Evolutionary conservation across 2,113 vertebrate genomes (phyloP), one percentile per base, ranked within the genome.

Genomic region (Corydoras sp.): DNA sequence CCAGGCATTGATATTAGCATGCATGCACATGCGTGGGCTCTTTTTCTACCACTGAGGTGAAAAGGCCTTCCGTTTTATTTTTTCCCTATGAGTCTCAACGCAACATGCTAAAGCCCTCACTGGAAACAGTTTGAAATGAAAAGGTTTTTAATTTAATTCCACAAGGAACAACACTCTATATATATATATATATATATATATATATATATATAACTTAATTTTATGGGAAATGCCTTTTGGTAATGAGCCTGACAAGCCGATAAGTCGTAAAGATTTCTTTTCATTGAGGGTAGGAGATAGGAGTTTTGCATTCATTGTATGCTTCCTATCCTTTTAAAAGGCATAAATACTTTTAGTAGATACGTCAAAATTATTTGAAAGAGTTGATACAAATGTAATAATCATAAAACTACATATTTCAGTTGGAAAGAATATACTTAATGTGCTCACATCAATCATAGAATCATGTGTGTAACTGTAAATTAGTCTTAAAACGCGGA

Each of bases 1-100:
- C 77, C 77, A 75, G 64, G 64, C 60, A 65, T 35, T 74, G 66
- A 64, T 78, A 78, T 75, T 78, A 75, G 55, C 55, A 64, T 31
- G 77, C 71, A 43, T 67, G 76, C 30, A 31, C 29, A 63, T 66
- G 69, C 56, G 77, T 75, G 60, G 77, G 77, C 69, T 75, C 50
- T 56, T 58, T 62, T 77, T 60, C 71, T 74, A 53, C 62, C 62
- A 58, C 29, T 72, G 65, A 64, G 65, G 48, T 59, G 51, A 68
- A 74, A 55, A 51, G 29, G 51, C 31, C 55, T 74, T 65, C 72
- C 49, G 59, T 56, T 68, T 11, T 56, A 24, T 24, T 55, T 8
- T 68, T 74, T 68, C 10, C 56, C 12, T 18, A 55, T 24, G 62
- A 53, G 31, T 51, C 29, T 56, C 30, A 30, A 60, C 31, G 43